These are phyloP conservation scores for Carlito syrichta DNA, from an alignment of 2,113 vertebrate genomes.

Conservation along the genomic window DNA sequence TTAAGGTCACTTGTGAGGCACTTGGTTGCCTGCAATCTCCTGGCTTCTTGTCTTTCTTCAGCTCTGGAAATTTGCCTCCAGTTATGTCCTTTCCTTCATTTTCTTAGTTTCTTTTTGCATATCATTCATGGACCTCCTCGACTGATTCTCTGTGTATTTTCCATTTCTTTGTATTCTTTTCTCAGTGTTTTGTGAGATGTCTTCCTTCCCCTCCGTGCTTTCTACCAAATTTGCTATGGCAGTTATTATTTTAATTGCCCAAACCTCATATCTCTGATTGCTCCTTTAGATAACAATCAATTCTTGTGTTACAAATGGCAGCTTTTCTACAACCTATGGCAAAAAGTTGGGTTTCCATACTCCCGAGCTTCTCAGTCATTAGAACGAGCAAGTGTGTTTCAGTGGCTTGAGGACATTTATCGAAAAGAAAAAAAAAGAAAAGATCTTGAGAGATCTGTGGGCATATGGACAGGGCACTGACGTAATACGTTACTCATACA, in stretches of 20 bases:
- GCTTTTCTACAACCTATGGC: neutral
- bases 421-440: no score
- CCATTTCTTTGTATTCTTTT: neutral
- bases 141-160: neutral
- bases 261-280: neutral
- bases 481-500: neutral
- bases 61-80: neutral
- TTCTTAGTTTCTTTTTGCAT: slow-evolving; percentile 17
- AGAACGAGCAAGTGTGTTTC: neutral
- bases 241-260: neutral
- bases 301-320: slow-evolving; percentile 16
- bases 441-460: neutral
- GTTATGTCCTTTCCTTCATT: neutral
- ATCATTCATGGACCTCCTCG: neutral
- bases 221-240: neutral
- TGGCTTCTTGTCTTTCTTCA: neutral
- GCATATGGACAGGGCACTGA: neutral
- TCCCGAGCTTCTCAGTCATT: neutral
- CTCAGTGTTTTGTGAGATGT: neutral
- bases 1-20: neutral
- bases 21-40: neutral
- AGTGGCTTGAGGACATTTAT: neutral
- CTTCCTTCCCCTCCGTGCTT: neutral
- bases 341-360: neutral
- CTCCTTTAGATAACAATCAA: neutral